Conservation (phyloP, 2,888 invertebrate genomes). For the Chrysina gloriosa region DNA sequence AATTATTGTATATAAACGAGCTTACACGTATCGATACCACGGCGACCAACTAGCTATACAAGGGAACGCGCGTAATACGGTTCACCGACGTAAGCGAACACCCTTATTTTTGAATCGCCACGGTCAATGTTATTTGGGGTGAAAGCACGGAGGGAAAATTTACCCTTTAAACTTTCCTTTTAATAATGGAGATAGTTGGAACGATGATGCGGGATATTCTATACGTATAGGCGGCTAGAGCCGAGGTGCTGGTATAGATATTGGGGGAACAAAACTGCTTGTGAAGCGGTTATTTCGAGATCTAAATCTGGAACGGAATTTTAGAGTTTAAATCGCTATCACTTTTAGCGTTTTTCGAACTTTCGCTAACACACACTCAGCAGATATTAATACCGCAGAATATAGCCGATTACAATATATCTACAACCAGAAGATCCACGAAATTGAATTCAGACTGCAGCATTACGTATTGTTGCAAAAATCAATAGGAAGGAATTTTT, state of each 20-base stretch:
- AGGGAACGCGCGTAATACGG: neutral
- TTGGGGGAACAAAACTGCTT: conserved; percentile 13
- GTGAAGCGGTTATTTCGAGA: conserved; percentile 15
- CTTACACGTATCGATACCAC: neutral
- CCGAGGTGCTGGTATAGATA: neutral
- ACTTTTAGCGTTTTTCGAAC: neutral
- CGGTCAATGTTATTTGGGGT: conserved; percentile 33
- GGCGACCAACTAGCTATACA: neutral
- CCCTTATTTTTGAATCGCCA: conserved; percentile 32
- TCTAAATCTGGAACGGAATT: too few relatives aligned
- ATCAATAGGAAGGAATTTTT: neutral
- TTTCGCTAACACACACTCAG: too few relatives aligned
- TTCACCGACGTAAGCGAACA: neutral
- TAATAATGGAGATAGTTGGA: conserved; percentile 34
- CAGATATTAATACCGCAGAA: too few relatives aligned
- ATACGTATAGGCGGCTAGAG: neutral
- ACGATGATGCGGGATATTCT: conserved; percentile 28
- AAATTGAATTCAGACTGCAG: too few relatives aligned
- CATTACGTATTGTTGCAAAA: neutral
- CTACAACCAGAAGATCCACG: too few relatives aligned
- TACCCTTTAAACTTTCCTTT: conserved; percentile 33
- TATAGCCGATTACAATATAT: too few relatives aligned
- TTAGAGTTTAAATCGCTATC: conserved; percentile 3
- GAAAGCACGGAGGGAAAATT: conserved; percentile 21
- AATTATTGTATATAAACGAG: neutral